These are phyloP conservation scores for Natrix natrix DNA, from an alignment of 2,797 vertebrate genomes.

Conservation along the genomic window DNA sequence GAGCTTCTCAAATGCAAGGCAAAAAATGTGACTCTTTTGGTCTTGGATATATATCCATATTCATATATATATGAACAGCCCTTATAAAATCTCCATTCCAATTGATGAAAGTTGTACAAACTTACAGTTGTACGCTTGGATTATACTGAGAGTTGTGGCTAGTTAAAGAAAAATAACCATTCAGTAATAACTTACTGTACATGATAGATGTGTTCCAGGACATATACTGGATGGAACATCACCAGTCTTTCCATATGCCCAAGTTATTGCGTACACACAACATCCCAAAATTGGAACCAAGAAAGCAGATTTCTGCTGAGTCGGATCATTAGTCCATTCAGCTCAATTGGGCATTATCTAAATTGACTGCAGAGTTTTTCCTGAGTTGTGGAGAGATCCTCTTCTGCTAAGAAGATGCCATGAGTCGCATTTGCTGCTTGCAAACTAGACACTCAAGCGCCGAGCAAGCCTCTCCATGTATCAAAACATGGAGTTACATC, in stretches of 20 bases:
- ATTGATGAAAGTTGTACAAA: not conserved
- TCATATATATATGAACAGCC: not conserved
- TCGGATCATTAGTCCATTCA: not conserved
- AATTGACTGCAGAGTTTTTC: not conserved
- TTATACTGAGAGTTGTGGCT: not conserved
- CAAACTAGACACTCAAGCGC: not conserved
- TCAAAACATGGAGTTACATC: not conserved
- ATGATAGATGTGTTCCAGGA: not conserved
- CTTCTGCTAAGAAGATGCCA: not conserved
- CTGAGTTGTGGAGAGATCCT: not conserved
- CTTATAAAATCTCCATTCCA: not conserved
- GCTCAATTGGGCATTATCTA: not conserved
- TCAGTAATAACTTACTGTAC: not conserved
- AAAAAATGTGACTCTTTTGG: conserved; percentile 24
- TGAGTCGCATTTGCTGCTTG: not conserved
- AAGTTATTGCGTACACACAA: not conserved
- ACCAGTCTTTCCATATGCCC: not conserved
- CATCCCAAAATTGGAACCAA: too few species aligned
- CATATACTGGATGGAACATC: not conserved
- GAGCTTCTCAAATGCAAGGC: not conserved
- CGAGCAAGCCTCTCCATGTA: not conserved
- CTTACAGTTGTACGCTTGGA: not conserved
- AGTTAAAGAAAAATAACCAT: not conserved
- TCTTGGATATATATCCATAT: not conserved
- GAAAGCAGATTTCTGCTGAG: not conserved